phyloP scores from a whole-genome alignment of 2,888 invertebrate genomes.

The Phragmatobia fuliginosa region DNA sequence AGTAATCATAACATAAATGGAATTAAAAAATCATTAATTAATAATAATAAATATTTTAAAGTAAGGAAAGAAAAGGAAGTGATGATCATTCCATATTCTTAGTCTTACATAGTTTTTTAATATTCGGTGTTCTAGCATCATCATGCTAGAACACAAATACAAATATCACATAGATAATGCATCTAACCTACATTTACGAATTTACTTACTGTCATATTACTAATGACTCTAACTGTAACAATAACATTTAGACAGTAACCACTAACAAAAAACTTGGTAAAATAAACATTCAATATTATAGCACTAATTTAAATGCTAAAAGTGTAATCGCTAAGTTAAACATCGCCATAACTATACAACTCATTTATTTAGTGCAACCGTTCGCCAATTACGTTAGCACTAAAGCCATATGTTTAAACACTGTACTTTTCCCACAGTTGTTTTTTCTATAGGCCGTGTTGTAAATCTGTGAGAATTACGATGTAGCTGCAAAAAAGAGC shows the following conservation, averaged over 20 bases:
- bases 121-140: too few relatives aligned
- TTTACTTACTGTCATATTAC: too few relatives aligned
- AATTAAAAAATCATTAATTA: too few relatives aligned
- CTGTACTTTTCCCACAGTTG: conserved; percentile 70
- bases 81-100: too few relatives aligned
- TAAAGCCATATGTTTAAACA: conserved; percentile 58
- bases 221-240: too few relatives aligned
- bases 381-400: conserved; percentile 51
- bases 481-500: conserved; percentile 69
- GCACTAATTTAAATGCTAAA: conserved; percentile 24
- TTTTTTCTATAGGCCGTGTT: conserved; percentile 67
- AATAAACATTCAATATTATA: conserved; percentile 6
- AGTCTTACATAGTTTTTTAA: too few relatives aligned
- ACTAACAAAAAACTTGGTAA: conserved; percentile 23
- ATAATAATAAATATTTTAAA: too few relatives aligned
- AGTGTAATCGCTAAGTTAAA: conserved; percentile 18
- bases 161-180: too few relatives aligned
- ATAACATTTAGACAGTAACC: neutral
- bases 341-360: conserved; percentile 32
- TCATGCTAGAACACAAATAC: too few relatives aligned
- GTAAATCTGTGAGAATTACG: conserved; percentile 72
- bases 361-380: conserved; percentile 51
- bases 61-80: too few relatives aligned
- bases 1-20: too few relatives aligned
- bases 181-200: too few relatives aligned